phyloP scores from a whole-genome alignment of 2,113 vertebrate species.

The Bubo bubo region DNA sequence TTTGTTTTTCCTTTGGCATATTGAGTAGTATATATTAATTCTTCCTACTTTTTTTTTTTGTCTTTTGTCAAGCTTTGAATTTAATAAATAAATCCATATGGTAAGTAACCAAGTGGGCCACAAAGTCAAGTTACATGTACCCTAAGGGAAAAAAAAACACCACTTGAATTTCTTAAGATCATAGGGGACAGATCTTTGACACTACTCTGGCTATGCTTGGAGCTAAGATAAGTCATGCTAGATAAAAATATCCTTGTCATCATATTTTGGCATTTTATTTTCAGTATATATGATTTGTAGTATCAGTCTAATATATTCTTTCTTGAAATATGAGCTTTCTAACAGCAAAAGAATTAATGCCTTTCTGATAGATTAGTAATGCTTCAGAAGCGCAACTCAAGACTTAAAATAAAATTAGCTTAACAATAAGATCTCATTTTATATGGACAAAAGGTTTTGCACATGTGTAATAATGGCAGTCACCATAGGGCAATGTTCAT shows the following conservation, averaged over 20 bases:
- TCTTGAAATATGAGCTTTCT: neutral
- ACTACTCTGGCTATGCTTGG: neutral
- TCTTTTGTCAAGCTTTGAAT: neutral
- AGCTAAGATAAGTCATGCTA: neutral
- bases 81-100: neutral
- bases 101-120: neutral
- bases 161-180: neutral
- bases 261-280: neutral
- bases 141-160: neutral
- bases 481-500: neutral
- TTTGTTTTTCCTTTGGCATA: neutral
- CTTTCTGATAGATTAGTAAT: neutral
- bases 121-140: neutral
- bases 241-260: neutral
- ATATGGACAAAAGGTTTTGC: neutral
- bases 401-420: neutral
- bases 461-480: neutral
- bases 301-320: neutral
- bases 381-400: neutral
- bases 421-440: neutral
- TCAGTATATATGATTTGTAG: neutral
- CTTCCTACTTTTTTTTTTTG: neutral
- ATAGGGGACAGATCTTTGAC: neutral
- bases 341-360: neutral
- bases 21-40: neutral